Base-by-base conservation (phyloP, 1,140 invertebrate species). In the Trichogramma pretiosum region DNA sequence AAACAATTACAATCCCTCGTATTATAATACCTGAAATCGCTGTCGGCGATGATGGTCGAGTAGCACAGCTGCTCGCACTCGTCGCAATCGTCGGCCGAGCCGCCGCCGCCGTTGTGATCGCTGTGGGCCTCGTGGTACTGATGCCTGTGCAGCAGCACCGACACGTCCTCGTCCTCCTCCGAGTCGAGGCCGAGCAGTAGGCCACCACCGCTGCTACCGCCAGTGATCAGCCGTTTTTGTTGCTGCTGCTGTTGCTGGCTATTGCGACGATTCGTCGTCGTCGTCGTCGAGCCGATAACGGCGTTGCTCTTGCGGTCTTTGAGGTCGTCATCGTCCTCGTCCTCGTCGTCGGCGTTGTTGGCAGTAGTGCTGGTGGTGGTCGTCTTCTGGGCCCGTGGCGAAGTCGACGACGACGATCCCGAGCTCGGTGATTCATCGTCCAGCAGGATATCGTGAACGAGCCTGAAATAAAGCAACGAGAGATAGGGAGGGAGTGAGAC, bases 381-480 rank as follows among this genome's bases (percentile, higher is more conserved):
- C 65, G 24, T 63, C 61, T 3, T 70, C 68, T 0, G 39, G 64
- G 24, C 84, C 82, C 59, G 83, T 85, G 56, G 59, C 66, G n/a
- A n/a, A n/a, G n/a, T n/a, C 52, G 84, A 83, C 38, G 85, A 84
- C 47, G 83, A 84, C 33, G 74, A 77, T 14, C 84, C 81, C 1
- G 84, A 85, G n/a, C n/a, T 28, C 5, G 24, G 24, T 11, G 24
- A 28, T 11, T 28, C 24, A 48, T 87, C 86, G 52, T 85, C 84
- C 53, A 84, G 66, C 52, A 78, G 75, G 46, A 85, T 80, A 78
- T 85, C 83, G 72, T 85, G 84, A 60, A 87, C 83, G 60, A 87
- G 74, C 53, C 85, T 87, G 60, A 40, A 13, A 52, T 10, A 37
- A 24, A n/a, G n/a, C 24, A 28, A 28, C 24, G 24, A 28, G 5